Evolutionary conservation across 2,888 invertebrate species (phyloP).

Genomic region (Lithophane ornitopus): DNA sequence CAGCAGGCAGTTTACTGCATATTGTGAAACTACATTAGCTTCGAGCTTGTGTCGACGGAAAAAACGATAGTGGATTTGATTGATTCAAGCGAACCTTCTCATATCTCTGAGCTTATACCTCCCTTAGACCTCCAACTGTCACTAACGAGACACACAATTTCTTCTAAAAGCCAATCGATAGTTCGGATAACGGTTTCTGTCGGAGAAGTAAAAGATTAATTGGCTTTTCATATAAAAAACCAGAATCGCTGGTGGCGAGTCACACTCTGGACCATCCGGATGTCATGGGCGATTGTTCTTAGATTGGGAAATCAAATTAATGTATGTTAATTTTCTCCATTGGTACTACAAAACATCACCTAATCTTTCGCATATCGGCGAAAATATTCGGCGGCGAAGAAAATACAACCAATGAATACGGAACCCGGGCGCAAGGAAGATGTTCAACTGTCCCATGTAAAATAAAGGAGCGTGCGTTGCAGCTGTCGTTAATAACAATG

Average conservation of each 20-base stretch:
- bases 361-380: background rate
- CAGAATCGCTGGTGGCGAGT: no score
- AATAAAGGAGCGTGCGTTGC: conserved; percentile 77
- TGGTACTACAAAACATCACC: background rate
- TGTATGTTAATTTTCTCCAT: background rate
- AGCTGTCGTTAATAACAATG: conserved; percentile 86
- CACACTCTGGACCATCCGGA: no score
- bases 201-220: no score
- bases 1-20: background rate
- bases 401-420: conserved; percentile 29
- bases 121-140: no score
- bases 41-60: background rate
- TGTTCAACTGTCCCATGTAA: conserved; percentile 67
- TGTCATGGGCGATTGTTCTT: background rate
- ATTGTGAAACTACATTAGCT: background rate
- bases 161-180: no score
- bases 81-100: background rate
- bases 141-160: no score
- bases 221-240: no score
- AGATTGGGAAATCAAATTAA: background rate
- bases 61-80: conserved; percentile 15
- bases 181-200: no score
- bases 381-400: background rate
- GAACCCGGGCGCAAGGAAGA: conserved; percentile 52
- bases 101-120: background rate